A percentile compares a stretch with the other conserved stretches of the same genome.
Conservation (phyloP, 2,888 invertebrate genomes). For the Laspeyria flexula region DNA sequence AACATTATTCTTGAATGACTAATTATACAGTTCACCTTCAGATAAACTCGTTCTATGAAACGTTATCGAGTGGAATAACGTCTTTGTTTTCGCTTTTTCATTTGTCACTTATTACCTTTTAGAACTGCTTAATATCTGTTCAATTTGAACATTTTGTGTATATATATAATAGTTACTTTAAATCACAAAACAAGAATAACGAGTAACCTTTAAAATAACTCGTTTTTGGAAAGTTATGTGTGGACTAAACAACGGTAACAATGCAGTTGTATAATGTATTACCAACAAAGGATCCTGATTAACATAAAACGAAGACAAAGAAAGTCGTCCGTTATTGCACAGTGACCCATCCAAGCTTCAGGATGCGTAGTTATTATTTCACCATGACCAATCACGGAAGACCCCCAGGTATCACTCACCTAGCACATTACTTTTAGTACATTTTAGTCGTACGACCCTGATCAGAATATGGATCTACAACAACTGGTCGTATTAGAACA, state of each 20-base stretch:
- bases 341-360: conserved; percentile 48
- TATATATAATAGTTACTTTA: background rate
- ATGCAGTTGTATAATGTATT: background rate
- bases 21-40: conserved; percentile 46
- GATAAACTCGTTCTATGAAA: conserved; percentile 24
- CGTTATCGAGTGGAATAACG: conserved; percentile 27
- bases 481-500: conserved; percentile 35
- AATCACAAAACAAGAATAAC: background rate
- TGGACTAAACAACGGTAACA: conserved; percentile 7
- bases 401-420: conserved; percentile 31
- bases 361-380: conserved; percentile 38
- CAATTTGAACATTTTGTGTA: no score
- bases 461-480: conserved; percentile 18
- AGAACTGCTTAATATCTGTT: no score
- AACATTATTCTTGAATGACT: conserved; percentile 45
- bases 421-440: conserved; percentile 6
- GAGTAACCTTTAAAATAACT: background rate
- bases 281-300: conserved; percentile 35
- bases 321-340: conserved; percentile 51
- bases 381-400: conserved; percentile 41
- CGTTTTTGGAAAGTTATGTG: background rate
- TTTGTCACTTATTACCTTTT: background rate
- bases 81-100: conserved; percentile 9
- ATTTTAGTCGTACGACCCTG: conserved; percentile 11
- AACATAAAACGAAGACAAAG: conserved; percentile 55